These are phyloP conservation scores for Enteromius anoplus DNA, from an alignment of 2,797 vertebrate species.

Conservation along the genomic window DNA sequence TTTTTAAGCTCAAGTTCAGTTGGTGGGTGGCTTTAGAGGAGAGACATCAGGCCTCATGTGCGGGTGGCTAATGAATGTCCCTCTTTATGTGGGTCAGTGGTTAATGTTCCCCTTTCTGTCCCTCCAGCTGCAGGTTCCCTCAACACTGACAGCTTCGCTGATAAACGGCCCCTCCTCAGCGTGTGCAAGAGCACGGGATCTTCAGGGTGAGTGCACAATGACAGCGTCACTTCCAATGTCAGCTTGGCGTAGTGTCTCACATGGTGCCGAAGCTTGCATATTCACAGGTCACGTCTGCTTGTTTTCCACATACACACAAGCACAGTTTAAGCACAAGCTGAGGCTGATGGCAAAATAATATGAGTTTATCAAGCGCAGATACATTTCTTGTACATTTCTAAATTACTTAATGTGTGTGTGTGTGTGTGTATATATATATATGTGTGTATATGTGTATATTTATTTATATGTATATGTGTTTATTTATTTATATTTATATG, in stretches of 20 bases:
- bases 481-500: too few relatives aligned
- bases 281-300: slow-evolving; percentile 18
- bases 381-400: not conserved
- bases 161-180: slow-evolving; percentile 94
- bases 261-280: slow-evolving; percentile 23
- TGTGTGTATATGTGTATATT: not conserved
- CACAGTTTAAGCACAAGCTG: not conserved
- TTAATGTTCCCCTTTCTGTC: slow-evolving; percentile 53
- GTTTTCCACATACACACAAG: slow-evolving; percentile 2
- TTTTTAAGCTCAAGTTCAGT: slow-evolving; percentile 51
- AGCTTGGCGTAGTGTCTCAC: slow-evolving; percentile 8
- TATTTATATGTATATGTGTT: too few relatives aligned
- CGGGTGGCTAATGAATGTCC: slow-evolving; percentile 68
- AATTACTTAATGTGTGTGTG: not conserved
- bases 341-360: slow-evolving; percentile 1
- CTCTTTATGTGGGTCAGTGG: slow-evolving; percentile 68
- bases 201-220: slow-evolving; percentile 86
- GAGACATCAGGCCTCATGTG: slow-evolving; percentile 64
- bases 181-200: slow-evolving; percentile 97
- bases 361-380: not conserved
- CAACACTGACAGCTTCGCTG: slow-evolving; percentile 90
- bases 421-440: not conserved
- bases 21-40: slow-evolving; percentile 63
- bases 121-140: slow-evolving; percentile 80
- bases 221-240: slow-evolving; percentile 51